Base-by-base conservation (phyloP, 2,888 invertebrate species). In the Polydrusus cervinus region DNA sequence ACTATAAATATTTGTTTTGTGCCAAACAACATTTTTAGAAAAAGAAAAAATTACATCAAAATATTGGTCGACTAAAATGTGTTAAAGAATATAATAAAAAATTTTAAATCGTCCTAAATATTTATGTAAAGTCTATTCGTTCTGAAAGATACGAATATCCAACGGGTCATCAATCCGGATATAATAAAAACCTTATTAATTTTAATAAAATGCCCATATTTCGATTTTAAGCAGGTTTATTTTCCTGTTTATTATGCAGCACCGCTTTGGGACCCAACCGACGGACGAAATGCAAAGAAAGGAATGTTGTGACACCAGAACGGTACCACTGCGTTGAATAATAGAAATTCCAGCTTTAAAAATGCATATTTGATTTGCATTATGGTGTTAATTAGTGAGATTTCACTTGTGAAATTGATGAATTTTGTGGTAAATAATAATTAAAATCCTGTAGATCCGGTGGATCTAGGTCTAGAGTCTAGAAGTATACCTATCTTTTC, bases 221-320 rank as follows among this genome's bases (percentile, higher is more conserved):
- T 40, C 40, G 40, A 1, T 11, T 9, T 40, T 10, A 40, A 40
- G 40, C 9, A 40, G 3, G 11, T 13, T 7, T 43, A n/a, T 3
- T 13, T 1, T n/a, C n/a, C 43, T n/a, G 9, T n/a, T 43, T 55
- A 34, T 34, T 34, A 55, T 34, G 2, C 14, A 55, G 53, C 49
- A 20, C 34, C 14, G 55, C 34, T 55, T 16, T 20, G 9, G 34
- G 14, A 7, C 34, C 2, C 9, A 55, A 55, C 20, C 30, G n/a
- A 53, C 51, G 10, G n/a, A 53, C 51, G 10, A 51, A 53, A 53
- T 30, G 53, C 25, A 53, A 30, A 30, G 25, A 53, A 55, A 34
- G 55, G 55, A 55, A 55, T 55, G 55, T 34, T 55, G 34, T 34
- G 55, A 55, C 55, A 55, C 14, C 55, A 55, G 25, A 34, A 55